These are phyloP conservation scores for Herminia tarsipennalis DNA, from an alignment of 2,888 invertebrate genomes.

Conservation along the genomic window DNA sequence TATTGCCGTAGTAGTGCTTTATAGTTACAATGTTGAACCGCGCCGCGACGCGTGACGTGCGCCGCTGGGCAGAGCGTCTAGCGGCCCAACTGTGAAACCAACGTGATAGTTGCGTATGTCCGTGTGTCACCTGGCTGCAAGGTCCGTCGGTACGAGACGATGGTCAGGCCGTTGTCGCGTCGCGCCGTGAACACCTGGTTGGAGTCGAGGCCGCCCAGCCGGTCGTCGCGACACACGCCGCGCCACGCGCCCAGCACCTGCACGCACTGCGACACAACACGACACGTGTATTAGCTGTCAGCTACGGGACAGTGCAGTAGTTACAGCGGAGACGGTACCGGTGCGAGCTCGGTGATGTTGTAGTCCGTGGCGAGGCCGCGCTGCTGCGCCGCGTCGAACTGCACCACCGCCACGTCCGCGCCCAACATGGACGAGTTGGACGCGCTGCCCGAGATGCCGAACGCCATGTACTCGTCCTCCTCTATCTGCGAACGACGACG, in stretches of 20 bases:
- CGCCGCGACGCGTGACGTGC: no score
- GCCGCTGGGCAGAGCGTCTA: no score
- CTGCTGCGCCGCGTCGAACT: constrained; percentile 86
- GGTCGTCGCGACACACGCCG: constrained; percentile 94
- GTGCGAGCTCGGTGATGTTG: constrained; percentile 93
- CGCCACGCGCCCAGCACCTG: constrained; percentile 94
- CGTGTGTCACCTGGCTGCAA: constrained; percentile 88
- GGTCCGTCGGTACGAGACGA: constrained; percentile 91
- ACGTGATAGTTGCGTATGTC: no score
- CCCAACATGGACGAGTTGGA: constrained; percentile 92
- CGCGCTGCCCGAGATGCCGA: constrained; percentile 93
- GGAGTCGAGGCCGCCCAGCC: constrained; percentile 92
- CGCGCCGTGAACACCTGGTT: constrained; percentile 92
- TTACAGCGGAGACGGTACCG: constrained; percentile 79
- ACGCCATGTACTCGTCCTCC: constrained; percentile 94
- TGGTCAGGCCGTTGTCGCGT: constrained; percentile 91
- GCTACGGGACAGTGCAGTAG: not conserved
- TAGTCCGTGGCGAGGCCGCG: constrained; percentile 93
- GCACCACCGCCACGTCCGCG: constrained; percentile 93
- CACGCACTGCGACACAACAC: constrained; percentile 88
- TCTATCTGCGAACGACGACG: constrained; percentile 76
- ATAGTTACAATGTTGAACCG: no score
- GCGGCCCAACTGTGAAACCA: no score
- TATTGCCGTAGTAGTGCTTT: no score
- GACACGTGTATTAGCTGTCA: no score